Conservation (phyloP, 1,140 invertebrate species). For the Magallana ariakensis region DNA sequence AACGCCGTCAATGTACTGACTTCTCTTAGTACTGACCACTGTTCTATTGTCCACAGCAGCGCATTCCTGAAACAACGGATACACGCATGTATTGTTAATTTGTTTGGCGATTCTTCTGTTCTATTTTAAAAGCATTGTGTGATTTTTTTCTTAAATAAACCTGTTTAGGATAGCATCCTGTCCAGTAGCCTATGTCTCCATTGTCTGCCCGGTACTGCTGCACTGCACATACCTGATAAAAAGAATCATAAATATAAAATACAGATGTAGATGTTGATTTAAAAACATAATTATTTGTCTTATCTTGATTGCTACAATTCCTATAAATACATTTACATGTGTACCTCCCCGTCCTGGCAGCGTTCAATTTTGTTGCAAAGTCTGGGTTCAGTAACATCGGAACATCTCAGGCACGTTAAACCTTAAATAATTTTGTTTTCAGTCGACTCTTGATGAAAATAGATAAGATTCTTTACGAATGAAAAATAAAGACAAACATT, state of each 20-base stretch:
- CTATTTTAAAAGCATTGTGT: too few species aligned
- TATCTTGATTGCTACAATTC: too few species aligned
- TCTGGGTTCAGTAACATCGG: conserved; percentile 9
- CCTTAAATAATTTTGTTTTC: neutral
- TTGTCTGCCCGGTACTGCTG: conserved; percentile 23
- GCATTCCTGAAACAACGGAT: neutral
- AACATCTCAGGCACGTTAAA: neutral
- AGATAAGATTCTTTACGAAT: too few species aligned
- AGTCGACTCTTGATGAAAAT: too few species aligned
- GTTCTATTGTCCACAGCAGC: neutral
- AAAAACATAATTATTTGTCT: too few species aligned
- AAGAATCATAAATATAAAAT: too few species aligned
- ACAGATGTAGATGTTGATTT: too few species aligned
- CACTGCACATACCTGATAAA: neutral
- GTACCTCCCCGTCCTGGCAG: neutral
- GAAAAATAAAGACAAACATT: too few species aligned
- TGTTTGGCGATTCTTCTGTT: too few species aligned
- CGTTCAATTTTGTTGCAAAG: conserved; percentile 1
- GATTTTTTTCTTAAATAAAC: neutral
- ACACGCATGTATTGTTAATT: neutral
- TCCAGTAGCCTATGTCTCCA: conserved; percentile 1
- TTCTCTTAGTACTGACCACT: neutral
- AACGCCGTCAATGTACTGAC: neutral
- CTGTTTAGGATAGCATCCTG: conserved; percentile 3
- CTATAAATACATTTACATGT: neutral